These are phyloP conservation scores for Panagrolaimus sp. DNA, from an alignment of 1,140 invertebrate genomes.

Conservation along the genomic window DNA sequence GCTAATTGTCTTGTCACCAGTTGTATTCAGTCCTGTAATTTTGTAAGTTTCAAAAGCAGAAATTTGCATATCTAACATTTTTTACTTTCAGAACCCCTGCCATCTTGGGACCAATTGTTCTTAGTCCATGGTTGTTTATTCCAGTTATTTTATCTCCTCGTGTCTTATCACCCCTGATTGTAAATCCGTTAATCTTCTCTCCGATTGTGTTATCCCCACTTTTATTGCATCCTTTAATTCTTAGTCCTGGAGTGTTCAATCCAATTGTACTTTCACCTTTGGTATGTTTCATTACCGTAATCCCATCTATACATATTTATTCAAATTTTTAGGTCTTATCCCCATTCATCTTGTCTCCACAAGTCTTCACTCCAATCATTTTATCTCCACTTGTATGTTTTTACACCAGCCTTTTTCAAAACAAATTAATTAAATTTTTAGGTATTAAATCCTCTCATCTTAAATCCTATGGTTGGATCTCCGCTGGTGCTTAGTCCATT, in stretches of 20 bases:
- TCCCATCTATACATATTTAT: neutral
- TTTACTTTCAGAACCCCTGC: slow-evolving; percentile 37
- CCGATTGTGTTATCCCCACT: slow-evolving; percentile 37
- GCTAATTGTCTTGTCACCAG: slow-evolving; percentile 38
- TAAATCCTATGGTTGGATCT: slow-evolving; percentile 30
- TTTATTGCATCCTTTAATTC: neutral
- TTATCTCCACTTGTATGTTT: slow-evolving; percentile 21
- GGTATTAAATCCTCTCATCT: slow-evolving; percentile 33
- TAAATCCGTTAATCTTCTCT: slow-evolving; percentile 47
- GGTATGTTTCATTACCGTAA: neutral
- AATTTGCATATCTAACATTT: neutral
- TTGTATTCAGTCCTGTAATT: slow-evolving; percentile 46
- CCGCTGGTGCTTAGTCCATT: slow-evolving; percentile 39
- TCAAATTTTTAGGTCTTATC: neutral
- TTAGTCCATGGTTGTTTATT: slow-evolving; percentile 50
- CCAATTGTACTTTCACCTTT: neutral
- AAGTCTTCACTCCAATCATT: slow-evolving; percentile 25
- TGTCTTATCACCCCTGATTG: slow-evolving; percentile 40
- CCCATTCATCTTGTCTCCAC: neutral
- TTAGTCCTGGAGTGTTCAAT: neutral
- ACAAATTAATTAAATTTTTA: neutral
- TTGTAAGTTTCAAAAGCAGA: slow-evolving; percentile 26
- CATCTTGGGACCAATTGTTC: slow-evolving; percentile 43
- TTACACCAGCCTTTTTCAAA: neutral
- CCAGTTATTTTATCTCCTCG: slow-evolving; percentile 46